Evolutionary conservation across 2,888 invertebrate genomes (phyloP), one percentile per base, ranked within the genome.

Genomic region (Hesperia comma): DNA sequence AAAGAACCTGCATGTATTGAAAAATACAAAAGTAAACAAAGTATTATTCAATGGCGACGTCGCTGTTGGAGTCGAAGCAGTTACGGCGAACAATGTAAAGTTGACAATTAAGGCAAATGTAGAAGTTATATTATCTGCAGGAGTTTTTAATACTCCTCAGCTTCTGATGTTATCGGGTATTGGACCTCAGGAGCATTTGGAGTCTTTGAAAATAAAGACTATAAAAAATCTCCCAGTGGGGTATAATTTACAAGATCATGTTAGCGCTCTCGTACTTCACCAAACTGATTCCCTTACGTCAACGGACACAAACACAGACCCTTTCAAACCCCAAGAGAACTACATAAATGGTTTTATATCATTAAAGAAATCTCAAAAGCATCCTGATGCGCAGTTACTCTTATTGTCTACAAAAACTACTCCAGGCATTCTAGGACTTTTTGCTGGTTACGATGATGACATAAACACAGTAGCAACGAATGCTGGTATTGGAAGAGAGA

Each of bases 121-220:
- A 68, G 84, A 84, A 71, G 75, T 84, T 0, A 78, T 83, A 26
- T 53, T 83, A 43, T 79, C 79, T 33, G 79, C 78, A 40, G 84
- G 83, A 19, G 68, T 77, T 32, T 70, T 83, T 12, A 81, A 81
- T 17, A 77, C 78, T 21, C 80, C 82, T 0, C 75, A 79, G 70
- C 61, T 83, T 4, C 75, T 84, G 0, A 81, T 83, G 79, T 61
- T 83, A 14, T 84, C 84, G 15, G 84, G 84, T 54, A 72, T 84
- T 6, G 84, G 84, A 51, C 81, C 82, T 8, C 75, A 71, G 63
- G 69, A 75, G 12, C 79, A 81, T 69, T 71, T 84, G n/a, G 68
- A 77, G 46, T 68, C 71, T 37, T 72, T 79, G 51, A 69, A 72
- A 10, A 83, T 84, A 64, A 58, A 77, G 58, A 73, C 80, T 0